These are phyloP conservation scores for Lapara coniferarum DNA, from an alignment of 2,888 invertebrate species.

Conservation along the genomic window DNA sequence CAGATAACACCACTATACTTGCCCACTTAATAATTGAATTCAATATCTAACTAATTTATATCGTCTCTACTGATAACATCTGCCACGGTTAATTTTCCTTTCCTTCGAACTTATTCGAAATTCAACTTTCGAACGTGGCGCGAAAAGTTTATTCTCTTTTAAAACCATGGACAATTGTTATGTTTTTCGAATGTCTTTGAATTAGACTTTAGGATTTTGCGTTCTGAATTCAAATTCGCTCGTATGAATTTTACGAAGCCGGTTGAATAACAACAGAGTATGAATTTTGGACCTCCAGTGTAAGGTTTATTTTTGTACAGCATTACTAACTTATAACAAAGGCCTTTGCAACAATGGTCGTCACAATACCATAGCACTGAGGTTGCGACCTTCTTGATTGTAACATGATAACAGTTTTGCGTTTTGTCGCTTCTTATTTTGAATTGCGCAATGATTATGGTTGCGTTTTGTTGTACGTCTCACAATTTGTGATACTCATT, in stretches of 20 bases:
- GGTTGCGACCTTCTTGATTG: conserved; percentile 49
- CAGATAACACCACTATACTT: conserved; percentile 46
- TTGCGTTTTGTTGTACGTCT: conserved; percentile 35
- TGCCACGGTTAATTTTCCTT: conserved; percentile 39
- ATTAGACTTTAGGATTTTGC: conserved; percentile 13
- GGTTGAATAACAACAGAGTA: background rate
- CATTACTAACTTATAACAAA: conserved; percentile 1
- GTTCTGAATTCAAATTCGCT: conserved; percentile 30
- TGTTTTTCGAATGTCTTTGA: conserved; percentile 14
- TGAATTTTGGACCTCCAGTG: background rate
- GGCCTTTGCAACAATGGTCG: conserved; percentile 43
- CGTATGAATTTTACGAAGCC: background rate
- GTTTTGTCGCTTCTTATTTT: conserved; percentile 50
- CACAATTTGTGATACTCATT: conserved; percentile 32
- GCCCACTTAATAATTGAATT: conserved; percentile 57
- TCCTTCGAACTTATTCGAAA: conserved; percentile 32
- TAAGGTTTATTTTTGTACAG: conserved; percentile 1
- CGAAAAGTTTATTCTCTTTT: conserved; percentile 19
- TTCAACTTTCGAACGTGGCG: conserved; percentile 28
- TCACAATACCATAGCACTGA: conserved; percentile 34
- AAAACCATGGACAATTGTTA: conserved; percentile 8
- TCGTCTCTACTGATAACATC: conserved; percentile 62
- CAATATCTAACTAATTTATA: conserved; percentile 65
- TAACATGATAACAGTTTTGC: conserved; percentile 37
- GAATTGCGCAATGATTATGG: conserved; percentile 35